Conservation (phyloP, 2,113 vertebrate genomes). For the Tricholaema leucomelas region DNA sequence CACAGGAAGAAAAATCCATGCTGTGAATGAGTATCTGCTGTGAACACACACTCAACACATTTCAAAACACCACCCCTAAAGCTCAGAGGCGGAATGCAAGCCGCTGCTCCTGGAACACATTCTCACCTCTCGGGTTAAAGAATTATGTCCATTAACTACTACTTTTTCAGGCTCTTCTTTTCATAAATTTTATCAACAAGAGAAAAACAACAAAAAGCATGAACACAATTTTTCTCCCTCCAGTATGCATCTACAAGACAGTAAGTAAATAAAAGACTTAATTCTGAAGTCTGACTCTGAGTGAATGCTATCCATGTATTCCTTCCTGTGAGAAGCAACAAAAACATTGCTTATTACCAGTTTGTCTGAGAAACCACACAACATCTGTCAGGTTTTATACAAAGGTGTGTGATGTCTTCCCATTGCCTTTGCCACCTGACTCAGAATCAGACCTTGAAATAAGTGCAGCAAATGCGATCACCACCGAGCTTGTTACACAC, state of each 20-base stretch:
- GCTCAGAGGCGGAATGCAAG: neutral
- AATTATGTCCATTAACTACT: neutral
- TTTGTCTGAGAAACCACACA: neutral
- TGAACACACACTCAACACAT: neutral
- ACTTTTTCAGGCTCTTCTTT: neutral
- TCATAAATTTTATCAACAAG: neutral
- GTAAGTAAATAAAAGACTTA: neutral
- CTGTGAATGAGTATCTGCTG: neutral
- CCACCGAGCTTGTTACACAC: rapidly evolving
- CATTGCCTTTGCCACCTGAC: neutral
- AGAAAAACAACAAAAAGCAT: neutral
- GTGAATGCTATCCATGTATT: neutral
- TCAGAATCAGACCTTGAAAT: neutral
- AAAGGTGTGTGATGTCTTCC: neutral
- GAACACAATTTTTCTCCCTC: neutral
- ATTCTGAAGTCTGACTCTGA: neutral
- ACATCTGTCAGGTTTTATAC: neutral
- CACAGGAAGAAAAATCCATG: neutral
- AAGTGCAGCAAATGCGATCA: neutral
- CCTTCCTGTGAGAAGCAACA: neutral
- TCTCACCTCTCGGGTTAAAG: neutral
- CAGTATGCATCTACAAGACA: neutral
- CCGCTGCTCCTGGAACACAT: neutral
- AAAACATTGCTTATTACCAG: neutral
- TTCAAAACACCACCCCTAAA: neutral